Evolutionary conservation across 2,888 invertebrate genomes (phyloP), one percentile per base, ranked within the genome.

Genomic region (Drosophila colorata): DNA sequence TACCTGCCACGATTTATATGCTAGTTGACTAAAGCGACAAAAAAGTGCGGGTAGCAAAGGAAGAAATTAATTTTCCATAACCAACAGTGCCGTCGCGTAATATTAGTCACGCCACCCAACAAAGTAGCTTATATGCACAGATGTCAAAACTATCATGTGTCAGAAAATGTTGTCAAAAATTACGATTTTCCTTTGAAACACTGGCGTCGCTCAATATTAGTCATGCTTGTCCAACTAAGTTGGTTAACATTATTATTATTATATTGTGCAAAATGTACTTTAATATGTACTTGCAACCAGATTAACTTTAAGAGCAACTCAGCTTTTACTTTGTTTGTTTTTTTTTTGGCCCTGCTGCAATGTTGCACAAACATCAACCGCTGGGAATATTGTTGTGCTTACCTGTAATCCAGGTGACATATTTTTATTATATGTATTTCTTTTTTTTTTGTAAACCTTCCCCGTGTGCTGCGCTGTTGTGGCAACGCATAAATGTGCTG

Each of bases 1-100:
- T 85, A 87, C 81, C 87, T 87, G 84, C 68, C 71, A 73, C 61
- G 81, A 88, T 87, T 88, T 87, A 85, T 88, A 84, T 67, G 87
- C 71, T 65, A 69, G 77, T 67, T 87, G 86, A 76, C 53, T 65
- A 53, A 53, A 57, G 47, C 40, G 11, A 40, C 49, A 41, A 59
- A 61, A 65, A 53, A 40, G 59, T 48, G 48, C 40, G 44, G 23
- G 8, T n/a, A 7, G 31, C 20, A 38, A 69, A 49, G 14, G 31
- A 28, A 9, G 25, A 51, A 59, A 73, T 74, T 68, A 73, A 78
- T 74, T 48, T 63, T 47, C 11, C 60, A 76, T 76, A 57, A 47
- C 35, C 16, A 33, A 58, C 60, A 71, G 47, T 58, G 55, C 5
- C n/a, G 57, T 61, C 55, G 35, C 18, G n/a, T 38, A 23, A 23